Evolutionary conservation across 1,140 invertebrate species (phyloP), one percentile per base, ranked within the genome.

Genomic region (Drosophila tristis): DNA sequence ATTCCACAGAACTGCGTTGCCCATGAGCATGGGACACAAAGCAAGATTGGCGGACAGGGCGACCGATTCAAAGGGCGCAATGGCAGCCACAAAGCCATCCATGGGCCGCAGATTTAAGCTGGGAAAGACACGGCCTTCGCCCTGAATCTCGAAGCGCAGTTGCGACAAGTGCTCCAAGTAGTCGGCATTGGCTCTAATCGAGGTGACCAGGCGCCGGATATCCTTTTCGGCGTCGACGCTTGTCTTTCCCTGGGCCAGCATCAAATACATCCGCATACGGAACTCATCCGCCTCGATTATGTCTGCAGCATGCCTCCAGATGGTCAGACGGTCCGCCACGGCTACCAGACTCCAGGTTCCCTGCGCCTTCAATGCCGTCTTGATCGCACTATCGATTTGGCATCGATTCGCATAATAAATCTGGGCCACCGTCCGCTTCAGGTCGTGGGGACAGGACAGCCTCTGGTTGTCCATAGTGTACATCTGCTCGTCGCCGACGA

Each of bases 21-120:
- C 98, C 97, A 99, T 98, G n/a, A 99, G 93, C 25, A 98, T 97
- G 6, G 99, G 98, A 11, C 98, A 98, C 74, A 98, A 96, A 1
- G 97, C 96, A 39, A 99, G 93, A 93, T 99, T 99, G 31, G 98
- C 98, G 57, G 98, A 98, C 85, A 99, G 99, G 2, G 98, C 98
- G 39, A 98, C 99, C 89, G 99, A 99, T 93, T 99, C 99, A 91
- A 99, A 99, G 0, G 99, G 98, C 50, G 98, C 97, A 6, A 99
- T 95, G 0, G 98, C 98, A 9, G 98, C 98, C 71, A 99, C 96
- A 92, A 99, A 99, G 4, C 99, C 99, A 93, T 99, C 98, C 80
- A 99, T 94, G 5, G 98, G 98, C 71, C 98, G 93, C 91, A 97
- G 97, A 11, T 74, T 29, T 5, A 74, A 84, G 25, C 43, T 74